Base-by-base conservation (phyloP, 92 coral and sea anemone species). In the Umimayanthus kanabou region DNA sequence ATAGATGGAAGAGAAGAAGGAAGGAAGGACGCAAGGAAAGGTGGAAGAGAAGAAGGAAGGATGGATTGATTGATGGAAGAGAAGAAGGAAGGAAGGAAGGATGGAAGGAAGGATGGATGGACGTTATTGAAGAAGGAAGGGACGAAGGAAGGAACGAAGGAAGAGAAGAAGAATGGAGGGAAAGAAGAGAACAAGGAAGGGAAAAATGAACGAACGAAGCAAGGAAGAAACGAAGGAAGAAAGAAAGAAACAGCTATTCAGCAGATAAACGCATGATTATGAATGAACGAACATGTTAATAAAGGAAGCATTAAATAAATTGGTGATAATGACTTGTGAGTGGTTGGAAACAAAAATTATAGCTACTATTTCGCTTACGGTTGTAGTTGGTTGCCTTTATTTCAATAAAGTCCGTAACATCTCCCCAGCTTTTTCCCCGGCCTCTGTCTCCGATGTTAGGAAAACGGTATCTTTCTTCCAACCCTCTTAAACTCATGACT, bases 381-480 rank as follows among this genome's bases (percentile, higher is more conserved):
- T 26, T 72, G 64, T 69, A 13, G 64, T 43, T n/a, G 20, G 87
- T 70, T 69, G 87, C 39, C n/a, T 45, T 83, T 43, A 83, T 40
- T 49, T 70, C 66, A 29, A 83, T 83, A 45, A 45, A 83, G 22
- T 83, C 87, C 10, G 58, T 70, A 1, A 43, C 77, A 14, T 47
- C 30, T 28, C 45, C 25, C 87, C 87, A 83, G 66, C 25, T 45
- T 6, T 77, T 26, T 9, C 33, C 57, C 15, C 22, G 14, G 1
- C 20, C 76, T 66, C 28, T 29, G 58, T 49, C 42, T 65, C 20
- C 33, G 11, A 16, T 6, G 64, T 70, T 25, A 13, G 87, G 87
- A 83, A 83, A 83, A 29, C 29, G 87, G 18, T 83, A n/a, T 67
- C 40, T 70, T 22, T 20, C 50, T 9, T 45, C 39, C 78, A 83